Percentiles rank a stretch among this genome's conserved stretches.
These are phyloP conservation scores for Pseudococcus viburni DNA, from an alignment of 2,888 invertebrate genomes.

Conservation along the genomic window DNA sequence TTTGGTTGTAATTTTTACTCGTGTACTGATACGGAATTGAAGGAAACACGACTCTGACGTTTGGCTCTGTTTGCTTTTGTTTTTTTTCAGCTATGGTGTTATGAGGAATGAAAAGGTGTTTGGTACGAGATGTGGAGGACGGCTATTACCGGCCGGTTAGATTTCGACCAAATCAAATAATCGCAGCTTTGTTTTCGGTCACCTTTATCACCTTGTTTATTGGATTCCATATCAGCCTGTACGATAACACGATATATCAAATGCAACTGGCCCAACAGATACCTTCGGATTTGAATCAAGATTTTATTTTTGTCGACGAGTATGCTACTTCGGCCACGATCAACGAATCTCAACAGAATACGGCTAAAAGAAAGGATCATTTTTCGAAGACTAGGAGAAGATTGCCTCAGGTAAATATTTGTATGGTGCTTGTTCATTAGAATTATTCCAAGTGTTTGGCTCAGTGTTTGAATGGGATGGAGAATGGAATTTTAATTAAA, in stretches of 20 bases:
- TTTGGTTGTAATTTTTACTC: conserved; percentile 37
- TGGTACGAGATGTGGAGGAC: conserved; percentile 62
- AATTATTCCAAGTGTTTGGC: too few species aligned
- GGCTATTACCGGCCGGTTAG: conserved; percentile 62
- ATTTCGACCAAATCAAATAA: conserved; percentile 60
- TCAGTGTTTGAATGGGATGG: too few species aligned
- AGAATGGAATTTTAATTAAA: too few species aligned
- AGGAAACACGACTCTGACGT: not conserved
- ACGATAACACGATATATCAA: conserved; percentile 68
- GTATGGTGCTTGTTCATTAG: too few species aligned
- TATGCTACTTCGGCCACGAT: conserved; percentile 20
- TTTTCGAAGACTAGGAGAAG: conserved; percentile 78
- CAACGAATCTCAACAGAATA: conserved; percentile 64
- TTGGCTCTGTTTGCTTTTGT: not conserved
- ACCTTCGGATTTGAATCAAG: conserved; percentile 53
- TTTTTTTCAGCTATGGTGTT: conserved; percentile 60
- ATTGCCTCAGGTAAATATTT: conserved; percentile 74
- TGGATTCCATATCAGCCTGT: conserved; percentile 68
- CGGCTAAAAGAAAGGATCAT: conserved; percentile 72
- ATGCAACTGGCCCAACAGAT: conserved; percentile 67
- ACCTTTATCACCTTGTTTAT: conserved; percentile 68
- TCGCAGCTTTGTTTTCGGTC: conserved; percentile 58
- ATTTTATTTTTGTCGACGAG: conserved; percentile 45
- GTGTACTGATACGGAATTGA: not conserved
- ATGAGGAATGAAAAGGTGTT: conserved; percentile 66